Evolutionary conservation across 1,140 invertebrate species (phyloP).

Genomic region (Drosophila guanche): DNA sequence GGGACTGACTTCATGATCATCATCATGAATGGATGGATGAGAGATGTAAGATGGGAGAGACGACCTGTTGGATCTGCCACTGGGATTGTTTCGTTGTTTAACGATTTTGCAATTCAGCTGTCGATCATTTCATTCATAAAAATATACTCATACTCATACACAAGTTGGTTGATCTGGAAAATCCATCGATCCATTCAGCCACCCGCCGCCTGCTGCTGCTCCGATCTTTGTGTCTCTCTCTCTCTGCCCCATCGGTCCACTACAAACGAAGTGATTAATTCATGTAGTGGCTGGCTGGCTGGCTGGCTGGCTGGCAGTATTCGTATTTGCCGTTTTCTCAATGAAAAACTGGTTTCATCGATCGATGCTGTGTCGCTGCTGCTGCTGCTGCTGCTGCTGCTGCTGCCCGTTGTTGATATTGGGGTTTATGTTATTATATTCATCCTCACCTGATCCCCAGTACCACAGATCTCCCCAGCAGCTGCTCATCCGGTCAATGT

Average conservation of each 20-base stretch:
- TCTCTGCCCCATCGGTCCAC: constrained; percentile 53
- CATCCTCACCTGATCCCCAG: constrained; percentile 78
- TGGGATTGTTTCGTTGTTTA: constrained; percentile 61
- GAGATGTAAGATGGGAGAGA: constrained; percentile 30
- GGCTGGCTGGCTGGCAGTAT: constrained; percentile 1
- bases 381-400: constrained; percentile 25
- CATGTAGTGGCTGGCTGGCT: constrained; percentile 61
- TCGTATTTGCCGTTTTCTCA: constrained; percentile 71
- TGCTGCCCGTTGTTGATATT: constrained; percentile 68
- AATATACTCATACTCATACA: constrained; percentile 45
- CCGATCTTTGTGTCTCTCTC: constrained; percentile 14
- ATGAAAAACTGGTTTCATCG: constrained; percentile 79
- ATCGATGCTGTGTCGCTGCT: constrained; percentile 40
- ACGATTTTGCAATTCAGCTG: constrained; percentile 83
- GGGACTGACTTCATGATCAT: constrained; percentile 26
- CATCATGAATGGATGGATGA: constrained; percentile 4
- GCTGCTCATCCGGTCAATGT: constrained; percentile 82
- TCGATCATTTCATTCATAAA: constrained; percentile 83
- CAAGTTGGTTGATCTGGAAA: constrained; percentile 68
- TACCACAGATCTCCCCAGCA: constrained; percentile 43
- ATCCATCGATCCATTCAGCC: constrained; percentile 23
- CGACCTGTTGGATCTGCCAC: constrained; percentile 70
- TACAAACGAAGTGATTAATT: constrained; percentile 82
- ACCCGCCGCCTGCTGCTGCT: constrained; percentile 46
- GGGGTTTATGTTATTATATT: constrained; percentile 82